These are phyloP conservation scores for Chydorus sphaericus DNA, from an alignment of 2,888 invertebrate species.

Conservation along the genomic window DNA sequence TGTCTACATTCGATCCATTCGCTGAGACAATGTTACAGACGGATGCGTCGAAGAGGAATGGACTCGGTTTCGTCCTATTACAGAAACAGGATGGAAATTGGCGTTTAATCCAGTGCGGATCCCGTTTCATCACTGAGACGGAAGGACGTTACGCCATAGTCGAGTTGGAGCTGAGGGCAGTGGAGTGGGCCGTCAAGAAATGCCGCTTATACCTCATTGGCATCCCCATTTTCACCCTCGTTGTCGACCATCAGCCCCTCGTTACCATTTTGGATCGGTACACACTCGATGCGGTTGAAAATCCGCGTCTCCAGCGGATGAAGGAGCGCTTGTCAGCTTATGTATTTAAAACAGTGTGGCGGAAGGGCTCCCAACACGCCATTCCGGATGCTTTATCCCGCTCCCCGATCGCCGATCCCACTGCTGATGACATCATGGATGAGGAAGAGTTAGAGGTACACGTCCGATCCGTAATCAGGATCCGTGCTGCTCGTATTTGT, in stretches of 20 bases:
- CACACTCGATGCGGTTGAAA: constrained; percentile 3
- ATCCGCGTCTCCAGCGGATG: constrained; percentile 8
- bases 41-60: constrained; percentile 13
- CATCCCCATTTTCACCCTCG: not conserved
- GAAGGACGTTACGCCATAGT: constrained; percentile 16
- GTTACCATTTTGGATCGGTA: not conserved
- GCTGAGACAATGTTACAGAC: constrained; percentile 9
- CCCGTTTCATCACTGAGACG: constrained; percentile 12
- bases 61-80: constrained; percentile 15
- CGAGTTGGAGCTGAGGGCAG: constrained; percentile 16
- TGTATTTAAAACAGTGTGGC: too few relatives aligned
- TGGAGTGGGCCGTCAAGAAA: constrained; percentile 10
- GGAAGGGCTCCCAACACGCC: too few relatives aligned
- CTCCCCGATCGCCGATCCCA: too few relatives aligned
- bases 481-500: too few relatives aligned
- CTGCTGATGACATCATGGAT: too few relatives aligned
- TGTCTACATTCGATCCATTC: constrained; percentile 6
- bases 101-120: constrained; percentile 15
- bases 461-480: too few relatives aligned
- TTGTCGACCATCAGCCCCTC: not conserved
- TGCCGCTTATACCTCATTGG: constrained; percentile 8
- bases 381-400: too few relatives aligned
- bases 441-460: too few relatives aligned
- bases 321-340: too few relatives aligned
- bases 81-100: constrained; percentile 9